Evolutionary conservation across 2,113 vertebrate genomes (phyloP).

Genomic region (western clawed frog (Xenopus tropicalis)): UCB_Xtro_10.0 CM004443.2:9990001-9990500

Average conservation of each 20-base stretch:
- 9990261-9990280: constrained; percentile 7
- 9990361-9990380: constrained; percentile 13
- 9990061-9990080: too few species aligned
- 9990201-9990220: constrained; percentile 10
- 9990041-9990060: too few species aligned
- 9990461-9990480: constrained; percentile 21
- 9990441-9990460: constrained; percentile 27
- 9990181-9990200: constrained; percentile 9
- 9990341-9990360: constrained; percentile 34
- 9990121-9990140: background rate
- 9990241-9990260: constrained; percentile 11
- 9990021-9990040: too few species aligned
- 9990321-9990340: constrained; percentile 23
- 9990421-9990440: constrained; percentile 31
- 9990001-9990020: too few species aligned
- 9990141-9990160: background rate
- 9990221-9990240: constrained; percentile 5
- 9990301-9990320: constrained; percentile 16
- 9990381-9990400: constrained; percentile 28
- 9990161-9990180: constrained; percentile 8
- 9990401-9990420: constrained; percentile 22
- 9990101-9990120: background rate
- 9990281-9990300: constrained; percentile 7
- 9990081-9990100: background rate
- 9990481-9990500: constrained; percentile 37